Conservation (phyloP, 92 coral and sea anemone genomes). For the Scolanthus callimorphus region DNA sequence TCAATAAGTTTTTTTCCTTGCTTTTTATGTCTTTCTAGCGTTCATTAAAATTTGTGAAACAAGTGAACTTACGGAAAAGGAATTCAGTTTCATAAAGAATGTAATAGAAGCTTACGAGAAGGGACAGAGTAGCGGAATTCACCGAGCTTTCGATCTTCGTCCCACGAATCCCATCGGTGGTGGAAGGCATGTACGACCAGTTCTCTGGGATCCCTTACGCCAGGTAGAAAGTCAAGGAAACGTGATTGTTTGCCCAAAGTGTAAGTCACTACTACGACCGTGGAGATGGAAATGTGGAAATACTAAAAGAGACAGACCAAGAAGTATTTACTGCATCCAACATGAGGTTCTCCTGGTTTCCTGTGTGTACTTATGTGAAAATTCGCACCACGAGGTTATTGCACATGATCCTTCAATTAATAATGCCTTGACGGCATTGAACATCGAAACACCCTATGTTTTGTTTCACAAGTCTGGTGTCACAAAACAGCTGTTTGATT, state of each 20-base stretch:
- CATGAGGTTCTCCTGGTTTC: slow-evolving; percentile 11
- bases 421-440: not conserved
- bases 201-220: not conserved
- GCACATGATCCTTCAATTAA: slow-evolving; percentile 9
- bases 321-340: not conserved
- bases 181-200: not conserved
- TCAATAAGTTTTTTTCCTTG: not conserved
- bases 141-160: not conserved
- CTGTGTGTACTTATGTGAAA: slow-evolving; percentile 13
- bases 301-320: slow-evolving; percentile 17
- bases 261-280: not conserved
- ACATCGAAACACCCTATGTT: not conserved
- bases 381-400: slow-evolving; percentile 3
- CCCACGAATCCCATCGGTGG: slow-evolving; percentile 5
- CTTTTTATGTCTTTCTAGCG: not conserved
- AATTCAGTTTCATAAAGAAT: not conserved
- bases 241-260: slow-evolving; percentile 9
- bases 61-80: not conserved
- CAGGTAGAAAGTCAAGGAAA: not conserved
- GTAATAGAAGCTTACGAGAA: slow-evolving; percentile 4
- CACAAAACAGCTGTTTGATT: slow-evolving; percentile 21
- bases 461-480: slow-evolving; percentile 25
- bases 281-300: slow-evolving; percentile 1
- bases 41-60: not conserved
- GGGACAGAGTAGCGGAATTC: not conserved